These are phyloP conservation scores for Caenorhabditis sp. DNA, from an alignment of 2,888 invertebrate species.

Conservation along the genomic window DNA sequence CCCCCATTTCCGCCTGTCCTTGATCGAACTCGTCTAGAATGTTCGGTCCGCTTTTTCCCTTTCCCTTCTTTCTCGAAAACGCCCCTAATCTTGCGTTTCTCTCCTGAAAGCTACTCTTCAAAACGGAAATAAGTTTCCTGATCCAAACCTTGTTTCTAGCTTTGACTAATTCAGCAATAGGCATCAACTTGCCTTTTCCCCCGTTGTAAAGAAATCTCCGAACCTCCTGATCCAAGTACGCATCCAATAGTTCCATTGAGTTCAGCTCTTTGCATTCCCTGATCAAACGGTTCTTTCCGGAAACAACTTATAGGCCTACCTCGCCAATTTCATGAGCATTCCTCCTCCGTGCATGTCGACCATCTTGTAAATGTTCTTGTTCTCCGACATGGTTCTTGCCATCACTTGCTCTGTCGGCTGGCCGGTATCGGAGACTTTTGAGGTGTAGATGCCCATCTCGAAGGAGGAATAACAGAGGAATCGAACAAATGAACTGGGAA, in stretches of 20 bases:
- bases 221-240: slow-evolving; percentile 85
- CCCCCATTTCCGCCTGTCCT: slow-evolving; percentile 73
- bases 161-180: slow-evolving; percentile 92
- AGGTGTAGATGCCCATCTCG: slow-evolving; percentile 23
- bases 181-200: slow-evolving; percentile 93
- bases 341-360: slow-evolving; percentile 95
- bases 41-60: slow-evolving; percentile 78
- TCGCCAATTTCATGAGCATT: slow-evolving; percentile 90
- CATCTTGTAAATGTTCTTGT: slow-evolving; percentile 88
- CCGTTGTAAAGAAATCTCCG: slow-evolving; percentile 94
- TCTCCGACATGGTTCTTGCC: slow-evolving; percentile 24
- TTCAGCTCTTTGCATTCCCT: slow-evolving; percentile 62
- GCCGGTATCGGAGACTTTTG: slow-evolving; percentile 19
- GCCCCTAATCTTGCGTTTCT: slow-evolving; percentile 84
- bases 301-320: slow-evolving; percentile 33
- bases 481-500: neutral
- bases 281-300: neutral
- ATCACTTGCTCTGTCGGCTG: slow-evolving; percentile 14
- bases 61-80: slow-evolving; percentile 75
- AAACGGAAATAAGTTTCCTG: no score
- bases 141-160: slow-evolving; percentile 89
- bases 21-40: slow-evolving; percentile 76
- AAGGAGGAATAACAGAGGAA: neutral
- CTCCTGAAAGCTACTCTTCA: slow-evolving; percentile 85
- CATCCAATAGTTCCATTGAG: slow-evolving; percentile 60